These are phyloP conservation scores for Parotocinclus haroldoi DNA, from an alignment of 2,797 vertebrate genomes.

Conservation along the genomic window DNA sequence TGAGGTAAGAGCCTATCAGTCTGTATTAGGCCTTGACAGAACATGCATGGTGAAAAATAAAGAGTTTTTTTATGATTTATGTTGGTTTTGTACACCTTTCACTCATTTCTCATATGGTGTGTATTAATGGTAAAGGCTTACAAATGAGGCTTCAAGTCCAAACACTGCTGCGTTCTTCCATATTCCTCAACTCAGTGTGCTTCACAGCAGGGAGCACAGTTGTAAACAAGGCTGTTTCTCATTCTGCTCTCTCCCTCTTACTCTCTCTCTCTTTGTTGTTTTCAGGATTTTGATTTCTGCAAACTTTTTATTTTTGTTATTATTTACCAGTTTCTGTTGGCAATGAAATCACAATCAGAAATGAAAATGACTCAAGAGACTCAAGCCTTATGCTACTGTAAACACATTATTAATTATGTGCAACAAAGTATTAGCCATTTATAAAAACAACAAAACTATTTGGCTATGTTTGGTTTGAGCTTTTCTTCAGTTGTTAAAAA, in stretches of 20 bases:
- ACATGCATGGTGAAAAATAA: constrained; percentile 11
- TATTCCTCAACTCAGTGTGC: constrained; percentile 19
- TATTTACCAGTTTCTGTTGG: not conserved
- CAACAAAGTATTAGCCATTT: too few species aligned
- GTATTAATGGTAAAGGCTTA: constrained; percentile 47
- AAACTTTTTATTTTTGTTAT: constrained; percentile 21
- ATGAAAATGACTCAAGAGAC: too few species aligned
- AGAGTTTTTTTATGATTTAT: constrained; percentile 40
- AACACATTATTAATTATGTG: too few species aligned
- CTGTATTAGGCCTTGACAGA: constrained; percentile 22
- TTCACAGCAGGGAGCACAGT: constrained; percentile 25
- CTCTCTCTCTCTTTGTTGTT: constrained; percentile 6
- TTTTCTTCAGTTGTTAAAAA: too few species aligned
- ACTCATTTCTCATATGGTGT: constrained; percentile 22
- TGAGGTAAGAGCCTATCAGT: constrained; percentile 10
- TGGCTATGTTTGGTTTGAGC: too few species aligned
- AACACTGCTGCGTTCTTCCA: constrained; percentile 24
- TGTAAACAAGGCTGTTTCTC: constrained; percentile 31
- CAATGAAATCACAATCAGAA: too few species aligned
- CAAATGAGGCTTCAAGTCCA: constrained; percentile 41
- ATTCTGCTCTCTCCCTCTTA: not conserved
- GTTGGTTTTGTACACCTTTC: constrained; percentile 26
- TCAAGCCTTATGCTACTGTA: too few species aligned
- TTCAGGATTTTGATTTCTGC: not conserved
- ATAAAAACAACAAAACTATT: too few species aligned